Percentiles rank a stretch among this genome's conserved stretches.
Conservation (phyloP, 1,140 invertebrate genomes). For the Pteromalus puparum region DNA sequence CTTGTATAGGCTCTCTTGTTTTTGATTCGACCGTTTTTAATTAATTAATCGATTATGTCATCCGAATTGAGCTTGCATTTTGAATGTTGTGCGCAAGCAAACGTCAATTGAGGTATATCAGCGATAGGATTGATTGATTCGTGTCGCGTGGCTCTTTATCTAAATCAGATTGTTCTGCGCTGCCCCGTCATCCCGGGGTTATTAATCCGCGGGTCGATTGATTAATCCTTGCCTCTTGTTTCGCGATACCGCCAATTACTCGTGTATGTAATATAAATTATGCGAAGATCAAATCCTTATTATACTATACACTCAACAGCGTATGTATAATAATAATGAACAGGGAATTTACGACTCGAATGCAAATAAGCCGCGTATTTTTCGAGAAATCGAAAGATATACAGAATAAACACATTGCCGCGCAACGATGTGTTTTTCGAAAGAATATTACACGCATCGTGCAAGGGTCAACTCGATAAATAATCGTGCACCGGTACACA, state of each 20-base stretch:
- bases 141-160: constrained; percentile 23
- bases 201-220: constrained; percentile 17
- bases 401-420: too few relatives aligned
- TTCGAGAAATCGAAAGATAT: neutral
- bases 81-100: neutral
- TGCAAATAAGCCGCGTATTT: neutral
- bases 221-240: neutral
- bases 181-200: neutral
- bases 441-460: neutral
- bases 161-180: constrained; percentile 31
- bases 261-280: neutral
- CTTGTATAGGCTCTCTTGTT: neutral
- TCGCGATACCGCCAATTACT: neutral
- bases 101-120: neutral
- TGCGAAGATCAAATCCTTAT: too few relatives aligned
- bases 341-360: neutral
- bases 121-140: constrained; percentile 10
- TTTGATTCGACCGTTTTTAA: neutral
- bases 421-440: neutral
- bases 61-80: neutral
- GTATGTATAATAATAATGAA: neutral
- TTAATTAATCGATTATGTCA: neutral
- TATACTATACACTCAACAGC: neutral
- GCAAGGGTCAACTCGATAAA: neutral
- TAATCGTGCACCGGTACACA: neutral